phyloP scores from a whole-genome alignment of 2,113 vertebrate species.

The Apistogramma diplotaenia region DNA sequence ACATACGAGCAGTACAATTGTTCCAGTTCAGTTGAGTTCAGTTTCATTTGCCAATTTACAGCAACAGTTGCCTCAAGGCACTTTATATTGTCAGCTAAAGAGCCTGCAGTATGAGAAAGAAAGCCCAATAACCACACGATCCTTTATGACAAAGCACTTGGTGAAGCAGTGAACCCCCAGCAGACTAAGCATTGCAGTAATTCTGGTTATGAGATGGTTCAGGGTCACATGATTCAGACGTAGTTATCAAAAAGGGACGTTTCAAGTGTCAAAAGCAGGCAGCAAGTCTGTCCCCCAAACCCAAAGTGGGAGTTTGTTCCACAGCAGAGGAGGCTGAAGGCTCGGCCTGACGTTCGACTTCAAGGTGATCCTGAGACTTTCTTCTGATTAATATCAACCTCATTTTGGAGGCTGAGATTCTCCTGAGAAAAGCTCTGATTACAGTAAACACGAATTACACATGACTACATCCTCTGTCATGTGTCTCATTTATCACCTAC shows the following conservation, averaged over 20 bases:
- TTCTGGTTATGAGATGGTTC: neutral
- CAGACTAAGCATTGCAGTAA: neutral
- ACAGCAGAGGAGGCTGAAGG: no score
- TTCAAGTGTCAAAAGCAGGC: neutral
- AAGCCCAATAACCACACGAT: neutral
- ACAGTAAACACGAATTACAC: neutral
- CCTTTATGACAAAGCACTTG: neutral
- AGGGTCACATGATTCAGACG: neutral
- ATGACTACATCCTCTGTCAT: neutral
- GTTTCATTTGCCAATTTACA: neutral
- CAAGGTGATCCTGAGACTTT: neutral
- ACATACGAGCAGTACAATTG: neutral
- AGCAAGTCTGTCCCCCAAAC: fast-evolving
- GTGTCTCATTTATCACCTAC: neutral
- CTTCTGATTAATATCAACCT: neutral
- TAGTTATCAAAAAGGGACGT: neutral
- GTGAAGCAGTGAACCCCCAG: neutral
- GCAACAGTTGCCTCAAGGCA: neutral
- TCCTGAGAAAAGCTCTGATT: neutral
- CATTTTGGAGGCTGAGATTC: neutral
- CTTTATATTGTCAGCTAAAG: neutral
- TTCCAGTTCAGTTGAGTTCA: neutral
- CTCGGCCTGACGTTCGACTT: no score
- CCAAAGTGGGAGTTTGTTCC: neutral
- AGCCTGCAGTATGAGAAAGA: neutral